A percentile compares a stretch with the other conserved stretches of the same genome.
Conservation (phyloP, 2,113 vertebrate genomes). For the Brachypteracias leptosomus region DNA sequence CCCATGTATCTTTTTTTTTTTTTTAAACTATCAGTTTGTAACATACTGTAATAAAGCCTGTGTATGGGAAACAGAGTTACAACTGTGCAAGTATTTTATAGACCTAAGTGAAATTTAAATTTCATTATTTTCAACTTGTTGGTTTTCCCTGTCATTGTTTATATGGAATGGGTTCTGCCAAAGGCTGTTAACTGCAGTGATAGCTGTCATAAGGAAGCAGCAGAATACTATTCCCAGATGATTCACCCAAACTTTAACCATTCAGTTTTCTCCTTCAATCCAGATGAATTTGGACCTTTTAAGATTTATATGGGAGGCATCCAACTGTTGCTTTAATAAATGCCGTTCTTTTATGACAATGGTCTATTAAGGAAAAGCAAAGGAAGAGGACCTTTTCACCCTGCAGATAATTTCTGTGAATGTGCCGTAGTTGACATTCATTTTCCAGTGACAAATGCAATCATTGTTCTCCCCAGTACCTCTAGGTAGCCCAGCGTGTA, state of each 20-base stretch:
- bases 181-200: background rate
- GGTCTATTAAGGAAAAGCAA: background rate
- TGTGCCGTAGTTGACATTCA: background rate
- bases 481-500: background rate
- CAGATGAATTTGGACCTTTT: background rate
- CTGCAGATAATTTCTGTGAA: background rate
- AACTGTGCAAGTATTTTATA: background rate
- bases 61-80: background rate
- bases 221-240: background rate
- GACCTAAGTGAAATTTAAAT: background rate
- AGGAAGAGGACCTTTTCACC: background rate
- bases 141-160: background rate
- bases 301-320: background rate
- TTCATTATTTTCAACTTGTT: background rate
- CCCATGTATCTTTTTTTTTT: background rate
- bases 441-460: background rate
- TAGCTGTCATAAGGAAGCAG: background rate
- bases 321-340: background rate
- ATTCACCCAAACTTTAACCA: background rate
- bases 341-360: background rate
- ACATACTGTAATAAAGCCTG: background rate
- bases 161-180: background rate
- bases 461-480: background rate
- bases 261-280: background rate
- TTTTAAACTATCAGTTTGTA: background rate